Base-by-base conservation (phyloP, 2,797 vertebrate species). In the Balearica regulorum region DNA sequence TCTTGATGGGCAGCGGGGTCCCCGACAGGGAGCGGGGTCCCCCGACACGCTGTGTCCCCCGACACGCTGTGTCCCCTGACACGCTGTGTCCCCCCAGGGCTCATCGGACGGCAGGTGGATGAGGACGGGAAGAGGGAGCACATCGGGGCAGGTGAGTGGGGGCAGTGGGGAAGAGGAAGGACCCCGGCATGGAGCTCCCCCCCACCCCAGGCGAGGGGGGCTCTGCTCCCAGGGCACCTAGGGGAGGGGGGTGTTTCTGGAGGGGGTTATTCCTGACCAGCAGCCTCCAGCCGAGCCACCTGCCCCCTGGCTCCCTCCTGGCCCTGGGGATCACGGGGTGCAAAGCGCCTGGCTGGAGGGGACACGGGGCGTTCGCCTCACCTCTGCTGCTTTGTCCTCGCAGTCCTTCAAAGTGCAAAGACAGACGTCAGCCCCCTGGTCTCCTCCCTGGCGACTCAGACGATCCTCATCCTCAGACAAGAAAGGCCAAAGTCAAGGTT, bases 401-500 rank as follows among this genome's bases (percentile, higher is more conserved):
- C 53, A 84, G 68, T 48, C 46, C 54, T 90, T 35, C 14, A 37
- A 20, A 13, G 3, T 1, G 2, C 41, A 24, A 6, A 0, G 35
- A 7, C 8, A 16, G 81, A 66, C 4, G 1, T 3, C 33, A 65
- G 37, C 28, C 18, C 13, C 28, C 1, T 12, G 20, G 60, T 84
- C 19, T 57, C 33, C 13, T 79, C 53, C 39, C 14, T 66, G 53
- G 66, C n/a, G 0, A 13, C 5, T 15, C 81, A 58, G 44, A 46
- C 20, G 0, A 1, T 11, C 24, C 10, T 29, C 20, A 53, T 72
- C 39, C 44, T 72, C 5, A 0, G 4, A 21, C 4, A 2, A 46
- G 1, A 5, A 37, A 48, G 9, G 35, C 22, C 2, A 8, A 54
- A 4, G 16, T 4, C 2, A 0, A 62, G 43, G 25, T 28, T 28